These are phyloP conservation scores for Piezodorus guildinii DNA, from an alignment of 1,140 invertebrate genomes.

Conservation along the genomic window DNA sequence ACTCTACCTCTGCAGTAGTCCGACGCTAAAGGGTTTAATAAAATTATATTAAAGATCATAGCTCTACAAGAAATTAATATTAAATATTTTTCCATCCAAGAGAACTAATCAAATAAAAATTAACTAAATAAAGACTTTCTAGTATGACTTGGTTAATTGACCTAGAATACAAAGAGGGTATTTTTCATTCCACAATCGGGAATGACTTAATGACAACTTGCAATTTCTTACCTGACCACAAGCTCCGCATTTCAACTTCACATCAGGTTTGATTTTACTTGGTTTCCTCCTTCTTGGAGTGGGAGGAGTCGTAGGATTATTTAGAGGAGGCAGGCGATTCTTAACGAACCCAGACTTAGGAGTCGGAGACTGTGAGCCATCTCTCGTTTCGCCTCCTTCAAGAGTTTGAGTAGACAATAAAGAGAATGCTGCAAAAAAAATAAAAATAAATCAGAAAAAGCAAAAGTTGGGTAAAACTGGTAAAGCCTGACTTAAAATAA, in stretches of 20 bases:
- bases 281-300: constrained; percentile 24
- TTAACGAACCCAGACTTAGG: constrained; percentile 6
- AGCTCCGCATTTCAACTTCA: constrained; percentile 89
- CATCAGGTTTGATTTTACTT: constrained; percentile 40
- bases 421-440: constrained; percentile 13
- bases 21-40: no score
- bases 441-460: neutral
- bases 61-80: no score
- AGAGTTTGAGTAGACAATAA: constrained; percentile 1
- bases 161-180: constrained; percentile 17
- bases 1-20: no score
- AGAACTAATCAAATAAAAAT: no score
- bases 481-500: no score
- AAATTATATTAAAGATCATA: no score
- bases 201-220: no score
- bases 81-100: no score
- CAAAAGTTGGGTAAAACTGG: no score
- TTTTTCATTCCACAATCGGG: neutral
- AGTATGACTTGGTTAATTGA: no score
- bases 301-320: constrained; percentile 21
- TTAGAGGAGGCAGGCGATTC: neutral
- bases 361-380: constrained; percentile 23
- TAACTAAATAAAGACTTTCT: no score
- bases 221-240: constrained; percentile 63
- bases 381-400: constrained; percentile 17